Evolutionary conservation across 2,888 invertebrate species (phyloP), one percentile per base, ranked within the genome.

Genomic region (Octonoba sinensis): DNA sequence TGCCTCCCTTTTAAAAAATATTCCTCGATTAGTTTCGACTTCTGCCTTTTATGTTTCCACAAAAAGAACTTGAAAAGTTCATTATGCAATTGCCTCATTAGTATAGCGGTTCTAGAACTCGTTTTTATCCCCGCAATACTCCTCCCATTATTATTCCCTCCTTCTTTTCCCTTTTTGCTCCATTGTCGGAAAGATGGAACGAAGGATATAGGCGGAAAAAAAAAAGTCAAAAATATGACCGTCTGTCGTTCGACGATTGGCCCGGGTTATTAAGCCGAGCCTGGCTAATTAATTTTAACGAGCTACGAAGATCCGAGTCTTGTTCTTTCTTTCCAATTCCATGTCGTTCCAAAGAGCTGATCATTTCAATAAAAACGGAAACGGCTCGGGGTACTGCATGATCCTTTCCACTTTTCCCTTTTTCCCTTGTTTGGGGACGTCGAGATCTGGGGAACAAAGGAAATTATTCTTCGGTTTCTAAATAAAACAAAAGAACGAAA

Each of bases 51-150:
- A 79, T 73, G 79, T 79, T 73, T 79, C 79, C 24, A 67, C 51
- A 60, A 72, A 66, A 78, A 79, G 60, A 67, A 69, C 65, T 78
- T 59, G 56, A 56, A 73, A 79, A 73, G 79, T 79, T 79, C 79
- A 79, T 79, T 79, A 79, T 79, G 79, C 79, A 79, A 79, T 73
- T 79, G 79, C 79, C 73, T 79, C 79, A 79, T 79, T 79, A 79
- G 79, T 60, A 73, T 69, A 62, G 44, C 67, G 62, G 67, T 22
- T 24, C 27, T 78, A 51, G n/a, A 66, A 66, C 36, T 60, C 51
- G 20, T 60, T 66, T 69, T 73, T 62, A 59, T 71, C 60, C 54
- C 67, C 24, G 24, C 51, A 47, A 71, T 47, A 20, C 49, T 56
- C 18, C 22, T 57, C 20, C 70, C 47, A 65, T 36, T 59, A 20